A percentile compares a stretch with the other conserved stretches of the same genome.
Conservation (phyloP, 2,888 invertebrate species). For the Pecten maximus region DNA sequence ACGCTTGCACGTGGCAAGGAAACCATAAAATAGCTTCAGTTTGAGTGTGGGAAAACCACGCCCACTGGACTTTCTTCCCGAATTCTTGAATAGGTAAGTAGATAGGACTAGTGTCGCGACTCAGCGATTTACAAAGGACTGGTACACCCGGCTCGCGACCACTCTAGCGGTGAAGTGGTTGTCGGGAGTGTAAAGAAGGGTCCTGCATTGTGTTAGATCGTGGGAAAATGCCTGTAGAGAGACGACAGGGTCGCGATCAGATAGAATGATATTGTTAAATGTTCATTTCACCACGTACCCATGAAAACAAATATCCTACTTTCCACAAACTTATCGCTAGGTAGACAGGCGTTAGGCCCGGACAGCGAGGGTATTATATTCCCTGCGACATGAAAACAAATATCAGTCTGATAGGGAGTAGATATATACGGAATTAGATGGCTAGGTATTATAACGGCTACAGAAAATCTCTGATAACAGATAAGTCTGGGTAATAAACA, state of each 20-base stretch:
- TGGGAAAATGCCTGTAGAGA: slow-evolving; percentile 51
- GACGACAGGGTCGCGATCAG: slow-evolving; percentile 36
- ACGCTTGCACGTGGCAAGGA: slow-evolving; percentile 49
- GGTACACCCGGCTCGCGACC: slow-evolving; percentile 17
- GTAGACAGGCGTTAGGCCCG: slow-evolving; percentile 24
- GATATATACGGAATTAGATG: background rate
- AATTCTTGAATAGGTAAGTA: slow-evolving; percentile 39
- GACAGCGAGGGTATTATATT: background rate
- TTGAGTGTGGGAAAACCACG: slow-evolving; percentile 53
- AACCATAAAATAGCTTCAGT: slow-evolving; percentile 36
- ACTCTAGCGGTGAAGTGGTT: slow-evolving; percentile 4
- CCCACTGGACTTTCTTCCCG: slow-evolving; percentile 44
- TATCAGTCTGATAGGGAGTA: background rate
- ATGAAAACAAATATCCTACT: slow-evolving; percentile 35
- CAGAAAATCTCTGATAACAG: slow-evolving; percentile 14
- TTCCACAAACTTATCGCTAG: slow-evolving; percentile 33
- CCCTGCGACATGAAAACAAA: background rate
- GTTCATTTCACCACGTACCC: slow-evolving; percentile 39
- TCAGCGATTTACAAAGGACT: slow-evolving; percentile 22
- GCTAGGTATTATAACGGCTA: slow-evolving; percentile 16
- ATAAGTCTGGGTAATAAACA: slow-evolving; percentile 11
- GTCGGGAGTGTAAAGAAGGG: slow-evolving; percentile 10
- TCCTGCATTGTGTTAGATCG: slow-evolving; percentile 47
- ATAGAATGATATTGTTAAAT: slow-evolving; percentile 40
- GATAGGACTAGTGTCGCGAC: slow-evolving; percentile 16